Evolutionary conservation across 2,797 vertebrate genomes (phyloP).

Genomic region (Crenichthys baileyi): DNA sequence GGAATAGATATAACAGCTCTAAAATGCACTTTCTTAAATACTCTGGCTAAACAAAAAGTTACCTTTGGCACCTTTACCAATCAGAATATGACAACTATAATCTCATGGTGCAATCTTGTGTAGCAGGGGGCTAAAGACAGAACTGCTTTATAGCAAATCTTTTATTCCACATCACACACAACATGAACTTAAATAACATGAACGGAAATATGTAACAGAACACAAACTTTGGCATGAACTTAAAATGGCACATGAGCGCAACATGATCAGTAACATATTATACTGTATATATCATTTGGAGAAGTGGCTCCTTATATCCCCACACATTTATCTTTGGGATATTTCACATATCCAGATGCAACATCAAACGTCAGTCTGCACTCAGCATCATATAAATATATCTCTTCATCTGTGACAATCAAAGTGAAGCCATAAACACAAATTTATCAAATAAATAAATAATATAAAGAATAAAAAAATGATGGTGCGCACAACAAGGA

Average conservation of each 20-base stretch:
- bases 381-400: slow-evolving; percentile 81
- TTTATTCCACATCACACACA: slow-evolving; percentile 74
- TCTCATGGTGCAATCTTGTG: background rate
- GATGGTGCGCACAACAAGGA: slow-evolving; percentile 80
- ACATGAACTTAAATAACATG: slow-evolving; percentile 72
- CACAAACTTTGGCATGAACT: slow-evolving; percentile 81
- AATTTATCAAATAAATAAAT: slow-evolving; percentile 79
- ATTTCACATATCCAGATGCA: slow-evolving; percentile 55
- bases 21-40: background rate
- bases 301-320: slow-evolving; percentile 49
- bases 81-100: background rate
- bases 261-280: slow-evolving; percentile 39
- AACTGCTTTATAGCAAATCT: background rate
- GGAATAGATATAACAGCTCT: background rate
- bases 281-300: slow-evolving; percentile 53
- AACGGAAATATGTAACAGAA: slow-evolving; percentile 67
- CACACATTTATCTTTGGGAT: slow-evolving; percentile 60
- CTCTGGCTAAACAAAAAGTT: background rate
- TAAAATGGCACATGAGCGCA: slow-evolving; percentile 71
- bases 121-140: background rate
- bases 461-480: slow-evolving; percentile 75
- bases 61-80: background rate
- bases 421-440: slow-evolving; percentile 59
- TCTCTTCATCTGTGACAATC: slow-evolving; percentile 76
- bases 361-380: slow-evolving; percentile 52